Percentiles rank a stretch among this genome's conserved stretches.
Evolutionary conservation across 2,113 vertebrate species (phyloP).

Genomic region (Circaetus cinerascens): DNA sequence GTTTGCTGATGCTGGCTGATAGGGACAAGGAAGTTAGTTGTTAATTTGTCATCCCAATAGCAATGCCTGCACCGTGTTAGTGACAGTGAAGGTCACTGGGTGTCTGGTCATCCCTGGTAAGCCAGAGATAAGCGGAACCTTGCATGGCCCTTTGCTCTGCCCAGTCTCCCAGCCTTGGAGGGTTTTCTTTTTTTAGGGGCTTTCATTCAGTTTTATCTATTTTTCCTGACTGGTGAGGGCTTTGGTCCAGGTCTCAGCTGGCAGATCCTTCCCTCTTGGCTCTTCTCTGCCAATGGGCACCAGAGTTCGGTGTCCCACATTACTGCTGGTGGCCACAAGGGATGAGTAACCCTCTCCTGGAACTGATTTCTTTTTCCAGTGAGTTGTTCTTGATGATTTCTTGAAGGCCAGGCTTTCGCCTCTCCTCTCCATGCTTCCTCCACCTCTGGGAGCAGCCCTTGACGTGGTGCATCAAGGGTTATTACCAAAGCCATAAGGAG

Average conservation of each 20-base stretch:
- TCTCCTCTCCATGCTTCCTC: background rate
- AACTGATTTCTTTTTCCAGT: background rate
- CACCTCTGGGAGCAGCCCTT: background rate
- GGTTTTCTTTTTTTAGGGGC: background rate
- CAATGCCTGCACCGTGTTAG: rapidly evolving
- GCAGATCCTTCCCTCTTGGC: background rate
- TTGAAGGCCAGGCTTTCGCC: background rate
- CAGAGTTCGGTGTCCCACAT: background rate
- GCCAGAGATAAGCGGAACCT: background rate
- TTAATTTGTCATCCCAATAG: background rate
- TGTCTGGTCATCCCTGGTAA: background rate
- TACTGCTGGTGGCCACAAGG: background rate
- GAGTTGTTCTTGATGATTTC: background rate
- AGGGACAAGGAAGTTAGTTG: background rate
- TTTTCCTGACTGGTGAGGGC: background rate
- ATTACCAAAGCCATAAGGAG: background rate
- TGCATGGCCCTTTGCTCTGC: background rate
- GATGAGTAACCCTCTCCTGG: background rate
- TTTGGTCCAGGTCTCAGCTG: background rate
- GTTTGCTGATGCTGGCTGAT: background rate
- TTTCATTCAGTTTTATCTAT: background rate
- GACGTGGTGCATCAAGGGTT: background rate
- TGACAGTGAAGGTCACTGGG: background rate
- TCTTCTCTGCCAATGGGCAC: background rate
- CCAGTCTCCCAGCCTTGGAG: background rate